Percentiles rank a stretch among this genome's conserved stretches.
phyloP scores from a whole-genome alignment of 2,113 vertebrate genomes.

The Ciconia maguari region DNA sequence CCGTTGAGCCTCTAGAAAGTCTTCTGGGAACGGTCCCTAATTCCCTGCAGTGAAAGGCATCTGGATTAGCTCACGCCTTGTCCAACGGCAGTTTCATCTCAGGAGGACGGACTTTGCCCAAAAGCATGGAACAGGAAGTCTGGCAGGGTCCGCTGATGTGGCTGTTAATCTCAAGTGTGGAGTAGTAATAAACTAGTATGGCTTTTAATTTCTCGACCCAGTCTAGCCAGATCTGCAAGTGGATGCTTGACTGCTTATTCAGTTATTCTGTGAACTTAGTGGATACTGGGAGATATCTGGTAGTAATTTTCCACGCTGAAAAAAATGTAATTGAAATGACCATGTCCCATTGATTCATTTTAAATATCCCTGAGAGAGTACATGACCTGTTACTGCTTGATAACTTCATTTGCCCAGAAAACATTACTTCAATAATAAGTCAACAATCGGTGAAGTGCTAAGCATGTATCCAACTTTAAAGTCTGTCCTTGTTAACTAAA shows the following conservation, averaged over 20 bases:
- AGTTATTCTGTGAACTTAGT: neutral
- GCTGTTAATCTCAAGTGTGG: neutral
- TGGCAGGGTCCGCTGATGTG: fast-evolving
- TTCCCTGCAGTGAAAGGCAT: neutral
- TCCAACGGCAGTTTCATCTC: neutral
- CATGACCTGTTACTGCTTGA: neutral
- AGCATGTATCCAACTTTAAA: neutral
- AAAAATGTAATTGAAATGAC: neutral
- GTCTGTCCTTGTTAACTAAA: neutral
- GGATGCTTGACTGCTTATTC: neutral
- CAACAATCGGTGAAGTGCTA: neutral
- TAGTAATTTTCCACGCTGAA: neutral
- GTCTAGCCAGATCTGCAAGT: neutral
- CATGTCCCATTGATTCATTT: neutral
- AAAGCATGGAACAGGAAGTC: neutral
- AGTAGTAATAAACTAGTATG: neutral
- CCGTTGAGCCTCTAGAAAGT: neutral
- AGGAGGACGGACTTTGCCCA: neutral
- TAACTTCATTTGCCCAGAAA: neutral
- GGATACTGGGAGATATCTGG: neutral
- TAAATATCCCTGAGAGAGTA: neutral
- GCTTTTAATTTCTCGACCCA: neutral
- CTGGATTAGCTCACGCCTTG: neutral
- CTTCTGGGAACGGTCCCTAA: neutral
- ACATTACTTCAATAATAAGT: neutral